Percentiles rank a stretch among this genome's conserved stretches.
phyloP scores from a whole-genome alignment of 2,797 vertebrate genomes.

The Arremon brunneinucha region DNA sequence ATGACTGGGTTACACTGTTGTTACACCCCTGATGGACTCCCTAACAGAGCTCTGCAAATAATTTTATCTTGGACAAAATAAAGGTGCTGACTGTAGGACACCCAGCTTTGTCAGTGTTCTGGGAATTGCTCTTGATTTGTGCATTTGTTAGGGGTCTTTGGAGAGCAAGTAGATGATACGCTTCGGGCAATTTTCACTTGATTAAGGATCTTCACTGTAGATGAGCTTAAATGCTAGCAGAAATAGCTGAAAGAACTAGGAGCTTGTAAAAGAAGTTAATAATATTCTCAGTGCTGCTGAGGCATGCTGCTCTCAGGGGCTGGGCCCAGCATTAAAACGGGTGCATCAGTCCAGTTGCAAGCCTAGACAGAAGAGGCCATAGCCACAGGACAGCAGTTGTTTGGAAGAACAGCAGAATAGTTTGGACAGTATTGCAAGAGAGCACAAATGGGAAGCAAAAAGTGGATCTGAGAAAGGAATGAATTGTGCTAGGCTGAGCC shows the following conservation, averaged over 20 bases:
- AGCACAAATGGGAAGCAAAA: not conserved
- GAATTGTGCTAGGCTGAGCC: not conserved
- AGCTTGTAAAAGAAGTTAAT: not conserved
- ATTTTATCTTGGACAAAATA: not conserved
- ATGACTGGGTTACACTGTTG: not conserved
- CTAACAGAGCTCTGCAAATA: not conserved
- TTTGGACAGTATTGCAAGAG: not conserved
- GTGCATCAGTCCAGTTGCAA: not conserved
- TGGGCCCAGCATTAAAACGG: not conserved
- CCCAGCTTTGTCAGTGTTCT: not conserved
- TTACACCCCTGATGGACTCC: not conserved
- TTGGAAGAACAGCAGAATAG: not conserved
- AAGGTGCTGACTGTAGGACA: not conserved
- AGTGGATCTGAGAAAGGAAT: not conserved
- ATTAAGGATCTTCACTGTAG: not conserved
- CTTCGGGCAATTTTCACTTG: not conserved
- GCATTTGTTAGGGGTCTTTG: not conserved
- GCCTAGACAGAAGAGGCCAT: not conserved
- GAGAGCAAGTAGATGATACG: not conserved
- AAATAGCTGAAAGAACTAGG: not conserved
- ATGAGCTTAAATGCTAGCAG: not conserved
- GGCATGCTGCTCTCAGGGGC: fast-evolving
- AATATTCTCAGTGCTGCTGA: not conserved
- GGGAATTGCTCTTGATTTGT: not conserved
- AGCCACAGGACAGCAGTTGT: not conserved